Percentiles rank a stretch among this genome's conserved stretches.
These are phyloP conservation scores for Manduca sexta DNA, from an alignment of 1,140 invertebrate species.

Conservation along the genomic window DNA sequence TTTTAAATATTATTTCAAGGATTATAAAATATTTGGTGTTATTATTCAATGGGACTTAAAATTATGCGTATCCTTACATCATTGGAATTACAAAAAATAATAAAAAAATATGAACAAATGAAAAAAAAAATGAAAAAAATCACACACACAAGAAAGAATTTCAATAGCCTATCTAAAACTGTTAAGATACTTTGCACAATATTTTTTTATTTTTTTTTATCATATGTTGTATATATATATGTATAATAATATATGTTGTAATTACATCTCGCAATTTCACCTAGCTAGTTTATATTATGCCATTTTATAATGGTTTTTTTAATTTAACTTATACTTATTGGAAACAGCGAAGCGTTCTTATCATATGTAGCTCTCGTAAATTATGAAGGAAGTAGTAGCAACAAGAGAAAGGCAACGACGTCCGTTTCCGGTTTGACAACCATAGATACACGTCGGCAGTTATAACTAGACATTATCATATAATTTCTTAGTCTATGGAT, in stretches of 20 bases:
- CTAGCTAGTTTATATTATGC: conserved; percentile 9
- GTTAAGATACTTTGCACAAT: background rate
- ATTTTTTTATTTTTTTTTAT: conserved; percentile 9
- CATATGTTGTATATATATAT: conserved; percentile 11
- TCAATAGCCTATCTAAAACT: conserved; percentile 61
- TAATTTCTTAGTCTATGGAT: background rate
- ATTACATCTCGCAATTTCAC: conserved; percentile 13
- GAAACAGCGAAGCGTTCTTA: conserved; percentile 14
- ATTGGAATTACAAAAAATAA: conserved; percentile 15
- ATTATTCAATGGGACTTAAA: conserved; percentile 59
- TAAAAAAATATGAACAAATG: conserved; percentile 19
- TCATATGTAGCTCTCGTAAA: background rate
- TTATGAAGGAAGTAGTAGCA: conserved; percentile 4
- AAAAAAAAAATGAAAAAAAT: conserved; percentile 26
- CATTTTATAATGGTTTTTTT: conserved; percentile 6
- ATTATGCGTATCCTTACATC: conserved; percentile 10
- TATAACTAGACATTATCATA: conserved; percentile 4
- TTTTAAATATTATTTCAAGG: conserved; percentile 42
- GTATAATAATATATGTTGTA: background rate
- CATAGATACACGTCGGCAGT: background rate
- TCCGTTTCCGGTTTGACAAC: background rate
- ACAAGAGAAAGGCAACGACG: conserved; percentile 1
- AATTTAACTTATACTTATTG: conserved; percentile 6
- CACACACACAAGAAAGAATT: conserved; percentile 26
- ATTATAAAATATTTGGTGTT: conserved; percentile 66